A percentile compares a stretch with the other conserved stretches of the same genome.
These are phyloP conservation scores for Falco biarmicus DNA, from an alignment of 2,797 vertebrate species.

Conservation along the genomic window DNA sequence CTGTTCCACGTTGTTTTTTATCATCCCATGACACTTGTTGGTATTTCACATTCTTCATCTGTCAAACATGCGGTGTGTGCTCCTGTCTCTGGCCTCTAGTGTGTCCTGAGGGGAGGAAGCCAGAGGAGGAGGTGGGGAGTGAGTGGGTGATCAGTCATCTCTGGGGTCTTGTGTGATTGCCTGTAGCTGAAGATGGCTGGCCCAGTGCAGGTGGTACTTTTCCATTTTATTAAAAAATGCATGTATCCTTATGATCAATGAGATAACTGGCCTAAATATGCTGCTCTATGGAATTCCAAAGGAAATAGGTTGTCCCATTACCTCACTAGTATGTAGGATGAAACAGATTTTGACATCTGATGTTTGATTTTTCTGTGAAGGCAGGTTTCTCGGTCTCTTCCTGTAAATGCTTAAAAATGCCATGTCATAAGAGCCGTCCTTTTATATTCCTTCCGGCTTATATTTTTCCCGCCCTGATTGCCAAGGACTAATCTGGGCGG, in stretches of 20 bases:
- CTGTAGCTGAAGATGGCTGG: background rate
- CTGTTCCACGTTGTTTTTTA: background rate
- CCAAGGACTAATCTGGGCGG: background rate
- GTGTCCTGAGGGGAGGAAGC: background rate
- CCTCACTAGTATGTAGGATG: background rate
- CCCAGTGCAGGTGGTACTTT: background rate
- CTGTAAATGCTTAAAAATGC: background rate
- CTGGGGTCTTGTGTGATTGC: background rate
- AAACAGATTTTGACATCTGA: background rate
- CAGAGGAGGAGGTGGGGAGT: background rate
- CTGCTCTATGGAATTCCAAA: background rate
- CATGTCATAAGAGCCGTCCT: background rate
- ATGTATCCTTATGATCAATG: fast-evolving
- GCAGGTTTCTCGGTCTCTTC: background rate
- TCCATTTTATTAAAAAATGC: background rate
- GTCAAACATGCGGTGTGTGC: background rate
- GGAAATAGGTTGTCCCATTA: background rate
- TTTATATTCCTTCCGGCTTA: background rate
- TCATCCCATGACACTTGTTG: background rate
- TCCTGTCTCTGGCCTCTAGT: background rate
- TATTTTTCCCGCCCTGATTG: background rate
- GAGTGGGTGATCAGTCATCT: background rate
- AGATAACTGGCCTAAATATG: background rate
- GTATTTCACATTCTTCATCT: background rate
- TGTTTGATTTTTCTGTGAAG: background rate